phyloP scores from a whole-genome alignment of 2,888 invertebrate genomes.

The Caprella mutica region DNA sequence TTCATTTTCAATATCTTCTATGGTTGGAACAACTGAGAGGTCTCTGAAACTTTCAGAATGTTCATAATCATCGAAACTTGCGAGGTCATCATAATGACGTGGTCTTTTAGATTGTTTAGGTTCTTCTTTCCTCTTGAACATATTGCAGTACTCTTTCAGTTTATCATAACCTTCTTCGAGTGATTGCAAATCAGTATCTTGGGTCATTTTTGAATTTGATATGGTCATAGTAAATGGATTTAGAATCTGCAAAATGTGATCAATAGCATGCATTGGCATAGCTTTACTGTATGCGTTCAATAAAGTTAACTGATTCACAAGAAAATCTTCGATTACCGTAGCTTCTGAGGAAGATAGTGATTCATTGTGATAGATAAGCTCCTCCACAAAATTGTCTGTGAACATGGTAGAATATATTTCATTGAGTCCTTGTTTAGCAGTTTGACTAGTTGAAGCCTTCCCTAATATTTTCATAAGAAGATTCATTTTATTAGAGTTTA shows the following conservation, averaged over 20 bases:
- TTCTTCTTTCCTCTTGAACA: background rate
- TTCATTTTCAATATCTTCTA: slow-evolving; percentile 38
- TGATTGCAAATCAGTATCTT: background rate
- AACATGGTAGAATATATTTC: slow-evolving; percentile 13
- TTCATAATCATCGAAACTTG: slow-evolving; percentile 6
- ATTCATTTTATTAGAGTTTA: slow-evolving; percentile 3
- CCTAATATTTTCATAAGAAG: slow-evolving; percentile 12
- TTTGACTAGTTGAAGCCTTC: background rate
- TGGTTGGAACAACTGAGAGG: slow-evolving; percentile 39
- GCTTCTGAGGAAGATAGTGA: background rate
- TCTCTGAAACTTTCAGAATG: slow-evolving; percentile 44
- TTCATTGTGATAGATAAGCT: background rate
- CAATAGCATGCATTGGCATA: slow-evolving; percentile 3
- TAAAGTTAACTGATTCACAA: slow-evolving; percentile 1
- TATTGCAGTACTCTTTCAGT: background rate
- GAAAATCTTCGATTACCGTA: background rate
- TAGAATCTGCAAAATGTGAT: slow-evolving; percentile 2
- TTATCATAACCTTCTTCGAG: background rate
- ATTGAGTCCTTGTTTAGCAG: slow-evolving; percentile 12
- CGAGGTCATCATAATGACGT: background rate
- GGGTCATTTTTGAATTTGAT: background rate
- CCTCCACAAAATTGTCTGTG: slow-evolving; percentile 9
- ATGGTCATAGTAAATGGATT: background rate
- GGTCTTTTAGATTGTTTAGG: background rate
- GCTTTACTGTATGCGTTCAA: slow-evolving; percentile 6